Evolutionary conservation across 2,888 invertebrate genomes (phyloP).

Genomic region (Stegophylla sp.): DNA sequence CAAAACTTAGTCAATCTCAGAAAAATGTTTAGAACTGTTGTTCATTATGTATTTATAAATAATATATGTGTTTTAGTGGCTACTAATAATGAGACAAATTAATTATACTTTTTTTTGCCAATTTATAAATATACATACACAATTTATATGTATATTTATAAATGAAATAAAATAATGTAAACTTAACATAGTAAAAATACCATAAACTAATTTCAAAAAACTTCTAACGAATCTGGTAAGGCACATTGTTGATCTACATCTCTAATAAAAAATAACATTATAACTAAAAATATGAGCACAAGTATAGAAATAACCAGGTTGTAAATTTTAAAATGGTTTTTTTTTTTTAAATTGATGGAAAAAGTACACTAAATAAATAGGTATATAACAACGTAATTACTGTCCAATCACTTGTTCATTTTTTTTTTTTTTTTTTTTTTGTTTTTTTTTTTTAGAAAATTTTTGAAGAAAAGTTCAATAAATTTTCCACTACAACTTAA

Average conservation of each 20-base stretch:
- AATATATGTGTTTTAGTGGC: constrained; percentile 2
- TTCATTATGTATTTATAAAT: background rate
- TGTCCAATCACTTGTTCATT: constrained; percentile 44
- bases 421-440: background rate
- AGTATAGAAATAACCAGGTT: constrained; percentile 47
- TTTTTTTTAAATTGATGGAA: constrained; percentile 30
- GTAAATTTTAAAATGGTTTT: constrained; percentile 39
- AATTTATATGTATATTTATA: background rate
- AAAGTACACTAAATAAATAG: constrained; percentile 30
- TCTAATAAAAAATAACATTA: constrained; percentile 55
- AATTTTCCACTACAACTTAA: constrained; percentile 39
- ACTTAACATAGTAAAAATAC: constrained; percentile 46
- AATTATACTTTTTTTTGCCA: constrained; percentile 25
- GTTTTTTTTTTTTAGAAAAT: constrained; percentile 38
- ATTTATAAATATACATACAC: constrained; percentile 5
- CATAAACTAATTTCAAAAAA: constrained; percentile 33
- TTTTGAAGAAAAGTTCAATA: constrained; percentile 4
- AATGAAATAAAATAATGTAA: constrained; percentile 41
- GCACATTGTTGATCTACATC: constrained; percentile 56
- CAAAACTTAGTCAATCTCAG: background rate
- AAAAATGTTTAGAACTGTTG: constrained; percentile 22
- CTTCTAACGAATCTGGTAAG: constrained; percentile 47
- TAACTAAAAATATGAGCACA: constrained; percentile 54
- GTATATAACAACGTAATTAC: constrained; percentile 47
- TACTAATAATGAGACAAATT: constrained; percentile 23